A percentile compares a stretch with the other conserved stretches of the same genome.
These are phyloP conservation scores for Phymorhynchus buccinoides DNA, from an alignment of 1,140 invertebrate genomes.

Conservation along the genomic window DNA sequence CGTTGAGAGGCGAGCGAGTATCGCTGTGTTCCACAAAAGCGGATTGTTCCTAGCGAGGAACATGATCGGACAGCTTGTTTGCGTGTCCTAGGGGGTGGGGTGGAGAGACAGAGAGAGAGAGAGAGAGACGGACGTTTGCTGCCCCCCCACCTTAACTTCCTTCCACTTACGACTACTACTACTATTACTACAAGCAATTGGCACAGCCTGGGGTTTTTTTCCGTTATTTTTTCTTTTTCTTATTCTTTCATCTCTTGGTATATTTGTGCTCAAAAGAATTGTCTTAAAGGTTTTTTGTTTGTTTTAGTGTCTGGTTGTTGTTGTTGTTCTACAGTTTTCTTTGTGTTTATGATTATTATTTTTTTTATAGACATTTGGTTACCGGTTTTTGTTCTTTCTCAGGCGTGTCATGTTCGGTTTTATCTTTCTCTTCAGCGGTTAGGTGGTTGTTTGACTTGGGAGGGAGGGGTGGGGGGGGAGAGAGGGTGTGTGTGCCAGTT, in stretches of 20 bases:
- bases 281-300: constrained; percentile 14
- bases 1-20: too few species aligned
- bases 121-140: background rate
- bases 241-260: background rate
- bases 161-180: too few species aligned
- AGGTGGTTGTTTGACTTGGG: background rate
- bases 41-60: too few species aligned
- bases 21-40: too few species aligned
- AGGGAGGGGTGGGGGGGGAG: background rate
- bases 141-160: background rate
- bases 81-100: background rate
- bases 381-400: background rate
- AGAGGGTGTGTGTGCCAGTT: background rate
- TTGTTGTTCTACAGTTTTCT: background rate
- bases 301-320: too few species aligned
- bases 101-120: background rate
- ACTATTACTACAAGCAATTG: background rate
- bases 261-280: constrained; percentile 23
- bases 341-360: background rate
- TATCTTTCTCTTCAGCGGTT: background rate
- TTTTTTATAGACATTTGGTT: background rate
- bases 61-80: too few species aligned
- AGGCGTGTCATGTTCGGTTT: too few species aligned
- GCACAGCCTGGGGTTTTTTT: background rate
- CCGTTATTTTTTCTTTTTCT: constrained; percentile 19